These are phyloP conservation scores for Florisuga fusca DNA, from an alignment of 2,797 vertebrate genomes.

Conservation along the genomic window DNA sequence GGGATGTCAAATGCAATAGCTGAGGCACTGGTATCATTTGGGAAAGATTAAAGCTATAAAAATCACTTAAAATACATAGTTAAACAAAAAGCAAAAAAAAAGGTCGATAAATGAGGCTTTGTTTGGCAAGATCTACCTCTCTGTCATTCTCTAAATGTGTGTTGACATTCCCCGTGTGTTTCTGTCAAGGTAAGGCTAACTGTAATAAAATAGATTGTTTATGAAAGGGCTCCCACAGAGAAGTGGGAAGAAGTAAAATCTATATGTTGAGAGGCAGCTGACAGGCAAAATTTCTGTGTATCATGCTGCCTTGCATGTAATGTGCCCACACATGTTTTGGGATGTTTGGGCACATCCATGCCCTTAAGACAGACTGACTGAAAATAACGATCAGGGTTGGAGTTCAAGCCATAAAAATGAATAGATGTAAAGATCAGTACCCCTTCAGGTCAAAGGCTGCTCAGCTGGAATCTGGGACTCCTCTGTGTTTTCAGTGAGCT, in stretches of 20 bases:
- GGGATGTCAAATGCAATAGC: background rate
- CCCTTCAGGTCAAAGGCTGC: background rate
- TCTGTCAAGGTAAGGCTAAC: background rate
- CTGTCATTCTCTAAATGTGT: background rate
- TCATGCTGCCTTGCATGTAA: background rate
- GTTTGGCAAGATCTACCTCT: background rate
- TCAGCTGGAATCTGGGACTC: background rate
- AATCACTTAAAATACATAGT: background rate
- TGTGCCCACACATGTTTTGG: background rate
- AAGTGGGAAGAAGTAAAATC: background rate
- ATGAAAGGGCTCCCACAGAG: background rate
- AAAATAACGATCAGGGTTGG: background rate
- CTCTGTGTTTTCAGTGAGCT: background rate
- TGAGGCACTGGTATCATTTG: background rate
- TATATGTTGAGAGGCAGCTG: background rate
- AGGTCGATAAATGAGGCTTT: background rate
- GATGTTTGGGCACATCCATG: background rate
- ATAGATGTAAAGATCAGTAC: background rate
- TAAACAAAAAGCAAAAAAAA: background rate
- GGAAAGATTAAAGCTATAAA: background rate
- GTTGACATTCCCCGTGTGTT: background rate
- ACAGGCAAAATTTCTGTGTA: background rate
- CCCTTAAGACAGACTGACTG: background rate
- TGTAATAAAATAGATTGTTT: background rate
- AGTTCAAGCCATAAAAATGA: background rate